Conservation (phyloP, 2,797 vertebrate species). For the Picus viridis region DNA sequence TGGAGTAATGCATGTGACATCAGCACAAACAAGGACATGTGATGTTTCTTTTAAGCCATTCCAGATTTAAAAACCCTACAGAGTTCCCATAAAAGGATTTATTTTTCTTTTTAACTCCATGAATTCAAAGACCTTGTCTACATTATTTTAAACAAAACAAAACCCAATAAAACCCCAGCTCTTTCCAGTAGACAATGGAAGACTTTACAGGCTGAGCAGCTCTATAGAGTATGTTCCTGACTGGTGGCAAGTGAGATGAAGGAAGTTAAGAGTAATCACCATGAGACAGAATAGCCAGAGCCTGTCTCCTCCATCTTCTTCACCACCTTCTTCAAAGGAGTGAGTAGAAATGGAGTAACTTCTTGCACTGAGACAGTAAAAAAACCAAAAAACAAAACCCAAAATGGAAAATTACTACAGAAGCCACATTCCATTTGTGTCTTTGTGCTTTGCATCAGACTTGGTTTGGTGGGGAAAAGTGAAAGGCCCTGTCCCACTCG, state of each 20-base stretch:
- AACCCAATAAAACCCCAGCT: background rate
- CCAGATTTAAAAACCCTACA: conserved; percentile 69
- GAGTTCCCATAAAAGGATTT: conserved; percentile 79
- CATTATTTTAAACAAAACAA: conserved; percentile 42
- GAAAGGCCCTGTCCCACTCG: background rate
- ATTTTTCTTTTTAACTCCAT: conserved; percentile 10
- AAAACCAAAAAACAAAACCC: background rate
- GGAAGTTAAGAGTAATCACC: background rate
- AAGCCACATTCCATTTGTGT: background rate
- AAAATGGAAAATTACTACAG: background rate
- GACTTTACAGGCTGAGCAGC: conserved; percentile 39
- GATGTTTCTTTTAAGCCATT: conserved; percentile 68
- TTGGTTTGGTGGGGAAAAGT: background rate
- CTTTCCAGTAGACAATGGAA: conserved; percentile 49
- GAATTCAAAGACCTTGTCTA: conserved; percentile 71
- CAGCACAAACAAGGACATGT: conserved; percentile 73
- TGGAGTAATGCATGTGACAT: conserved; percentile 68
- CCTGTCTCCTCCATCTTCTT: background rate
- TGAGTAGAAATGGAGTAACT: background rate
- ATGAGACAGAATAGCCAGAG: accelerated
- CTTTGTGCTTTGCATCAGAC: background rate
- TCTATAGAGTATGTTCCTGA: background rate
- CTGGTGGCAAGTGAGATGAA: background rate
- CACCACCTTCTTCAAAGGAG: background rate
- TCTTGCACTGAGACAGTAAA: background rate